Base-by-base conservation (phyloP, 2,113 vertebrate species). In the Lagopus muta region DNA sequence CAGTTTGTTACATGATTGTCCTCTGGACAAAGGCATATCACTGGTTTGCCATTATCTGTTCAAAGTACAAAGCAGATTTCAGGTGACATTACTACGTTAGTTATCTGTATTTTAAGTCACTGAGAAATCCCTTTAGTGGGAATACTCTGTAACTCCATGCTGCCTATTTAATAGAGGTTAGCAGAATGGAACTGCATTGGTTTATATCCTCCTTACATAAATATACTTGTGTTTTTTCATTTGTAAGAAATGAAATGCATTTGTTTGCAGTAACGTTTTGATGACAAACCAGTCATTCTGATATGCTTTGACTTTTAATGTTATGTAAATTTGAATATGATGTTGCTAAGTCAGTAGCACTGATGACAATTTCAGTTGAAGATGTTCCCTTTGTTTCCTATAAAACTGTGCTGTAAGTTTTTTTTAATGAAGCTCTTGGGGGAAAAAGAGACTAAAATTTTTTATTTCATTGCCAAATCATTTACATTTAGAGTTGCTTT, bases 201-300 rank as follows among this genome's bases (percentile, higher is more conserved):
- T 92, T 83, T 76, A 57, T 11, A 32, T 65, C 57, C 38, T 91
- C 43, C 32, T 88, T 61, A 21, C 64, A 55, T 4, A 79, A 71
- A 64, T 22, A 78, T 9, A 28, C 13, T 24, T 42, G 40, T 13
- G 22, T 21, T 17, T 6, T 30, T 38, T 65, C 71, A 43, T 72
- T 82, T 72, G 24, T 28, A 70, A 61, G 34, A 79, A 69, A 57
- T 54, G 15, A 58, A 82, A 82, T 62, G 50, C 18, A n/a, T 87
- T 86, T 48, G 6, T 47, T 85, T 57, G 57, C 18, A 69, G 61
- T 72, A 80, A 25, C 30, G 69, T 94, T 77, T 72, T 70, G 70
- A 86, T 90, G 85, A 91, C 65, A 88, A 91, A 81, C 89, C 64
- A 48, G 24, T 84, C 80, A 83, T 90, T 92, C 82, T 83, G 88